Conservation (phyloP, 2,797 vertebrate species). For the Bradypodion pumilum region DNA sequence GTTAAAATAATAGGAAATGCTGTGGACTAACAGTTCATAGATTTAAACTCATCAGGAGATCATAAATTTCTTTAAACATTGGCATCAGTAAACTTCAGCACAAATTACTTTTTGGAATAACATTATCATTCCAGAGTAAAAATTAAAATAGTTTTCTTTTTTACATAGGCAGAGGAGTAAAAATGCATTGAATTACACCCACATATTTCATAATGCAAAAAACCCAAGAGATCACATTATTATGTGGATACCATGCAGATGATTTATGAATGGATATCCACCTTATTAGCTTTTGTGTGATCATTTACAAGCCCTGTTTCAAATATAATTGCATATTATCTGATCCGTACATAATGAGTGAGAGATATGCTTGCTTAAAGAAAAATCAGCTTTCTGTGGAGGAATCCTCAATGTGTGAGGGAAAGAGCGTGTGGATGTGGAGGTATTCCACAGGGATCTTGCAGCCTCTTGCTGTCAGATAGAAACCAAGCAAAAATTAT, state of each 20-base stretch:
- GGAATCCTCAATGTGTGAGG: too few relatives aligned
- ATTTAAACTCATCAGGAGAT: slow-evolving; percentile 48
- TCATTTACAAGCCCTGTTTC: neutral
- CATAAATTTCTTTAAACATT: slow-evolving; percentile 53
- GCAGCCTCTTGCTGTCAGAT: too few relatives aligned
- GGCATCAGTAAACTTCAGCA: slow-evolving; percentile 48
- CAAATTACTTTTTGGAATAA: slow-evolving; percentile 53
- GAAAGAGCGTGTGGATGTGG: too few relatives aligned
- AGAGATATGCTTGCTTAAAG: neutral
- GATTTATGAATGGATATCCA: neutral
- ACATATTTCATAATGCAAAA: slow-evolving; percentile 15
- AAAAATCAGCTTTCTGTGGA: neutral
- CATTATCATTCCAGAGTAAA: slow-evolving; percentile 45
- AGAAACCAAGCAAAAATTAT: too few relatives aligned
- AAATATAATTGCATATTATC: neutral
- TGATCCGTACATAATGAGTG: neutral
- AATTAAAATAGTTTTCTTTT: slow-evolving; percentile 37
- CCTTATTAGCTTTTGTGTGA: neutral
- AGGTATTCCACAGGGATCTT: too few relatives aligned
- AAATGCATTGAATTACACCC: slow-evolving; percentile 41
- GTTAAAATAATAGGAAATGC: slow-evolving; percentile 58
- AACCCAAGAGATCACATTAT: slow-evolving; percentile 35
- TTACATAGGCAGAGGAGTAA: slow-evolving; percentile 11
- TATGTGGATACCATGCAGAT: slow-evolving; percentile 1
- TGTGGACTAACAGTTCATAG: slow-evolving; percentile 37